Conservation (phyloP, 2,797 vertebrate genomes). For the Botia kubotai region DNA sequence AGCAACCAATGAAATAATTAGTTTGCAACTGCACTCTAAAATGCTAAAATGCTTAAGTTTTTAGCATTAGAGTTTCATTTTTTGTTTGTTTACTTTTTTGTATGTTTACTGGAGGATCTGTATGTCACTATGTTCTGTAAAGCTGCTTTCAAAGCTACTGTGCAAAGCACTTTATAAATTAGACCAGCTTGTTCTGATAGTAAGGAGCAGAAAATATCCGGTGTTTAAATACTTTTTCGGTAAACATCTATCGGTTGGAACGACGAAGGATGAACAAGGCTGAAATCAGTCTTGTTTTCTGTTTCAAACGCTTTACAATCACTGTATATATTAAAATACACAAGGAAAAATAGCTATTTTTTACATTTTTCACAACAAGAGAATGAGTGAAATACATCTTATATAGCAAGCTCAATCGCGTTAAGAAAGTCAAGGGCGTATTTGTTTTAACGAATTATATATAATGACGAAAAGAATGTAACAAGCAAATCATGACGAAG, state of each 20-base stretch:
- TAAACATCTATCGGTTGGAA: background rate
- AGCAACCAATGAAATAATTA: too few species aligned
- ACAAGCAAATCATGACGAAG: constrained; percentile 6
- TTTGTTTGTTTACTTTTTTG: too few species aligned
- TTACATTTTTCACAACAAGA: too few species aligned
- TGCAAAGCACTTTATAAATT: too few species aligned
- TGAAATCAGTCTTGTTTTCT: background rate
- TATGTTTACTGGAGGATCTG: too few species aligned
- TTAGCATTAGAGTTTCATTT: too few species aligned
- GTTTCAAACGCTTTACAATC: background rate
- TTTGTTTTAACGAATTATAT: constrained; percentile 11
- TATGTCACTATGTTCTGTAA: too few species aligned
- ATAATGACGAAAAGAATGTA: constrained; percentile 2
- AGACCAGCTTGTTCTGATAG: background rate
- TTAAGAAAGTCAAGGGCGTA: constrained; percentile 43
- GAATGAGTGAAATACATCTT: background rate
- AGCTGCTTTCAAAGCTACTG: too few species aligned
- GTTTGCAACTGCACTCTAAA: too few species aligned
- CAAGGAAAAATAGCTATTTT: too few species aligned
- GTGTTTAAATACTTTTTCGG: background rate
- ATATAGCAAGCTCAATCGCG: background rate
- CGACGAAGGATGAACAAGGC: background rate
- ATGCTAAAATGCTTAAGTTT: too few species aligned
- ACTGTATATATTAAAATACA: background rate
- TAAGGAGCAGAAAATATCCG: background rate